Evolutionary conservation across 1,140 invertebrate genomes (phyloP).

Genomic region (Brachionus manjavacas): DNA sequence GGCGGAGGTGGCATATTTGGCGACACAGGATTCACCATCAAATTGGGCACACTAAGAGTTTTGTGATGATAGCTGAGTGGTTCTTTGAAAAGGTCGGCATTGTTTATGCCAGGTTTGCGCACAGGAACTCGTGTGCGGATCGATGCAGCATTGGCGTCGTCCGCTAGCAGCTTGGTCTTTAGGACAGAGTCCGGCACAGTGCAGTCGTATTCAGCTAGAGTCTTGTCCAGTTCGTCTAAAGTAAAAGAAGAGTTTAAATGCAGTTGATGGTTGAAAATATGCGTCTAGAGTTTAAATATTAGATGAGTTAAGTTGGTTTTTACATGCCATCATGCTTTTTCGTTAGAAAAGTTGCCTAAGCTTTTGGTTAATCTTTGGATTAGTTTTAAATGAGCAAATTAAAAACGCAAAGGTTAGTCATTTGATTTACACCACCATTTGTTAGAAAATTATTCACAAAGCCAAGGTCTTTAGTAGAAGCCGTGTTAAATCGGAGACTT

Average conservation of each 20-base stretch:
- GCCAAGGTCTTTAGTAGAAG: background rate
- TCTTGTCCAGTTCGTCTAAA: conserved; percentile 26
- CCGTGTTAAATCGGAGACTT: background rate
- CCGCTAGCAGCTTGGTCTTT: background rate
- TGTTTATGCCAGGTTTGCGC: conserved; percentile 19
- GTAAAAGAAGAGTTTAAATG: background rate
- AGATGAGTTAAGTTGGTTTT: background rate
- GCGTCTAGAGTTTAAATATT: conserved; percentile 8
- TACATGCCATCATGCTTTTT: conserved; percentile 29
- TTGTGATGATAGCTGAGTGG: background rate
- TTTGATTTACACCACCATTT: background rate
- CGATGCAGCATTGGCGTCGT: conserved; percentile 23
- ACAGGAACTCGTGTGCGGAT: conserved; percentile 30
- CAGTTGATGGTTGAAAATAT: background rate
- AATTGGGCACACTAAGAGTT: conserved; percentile 1
- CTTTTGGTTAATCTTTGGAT: conserved; percentile 21
- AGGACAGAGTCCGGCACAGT: background rate
- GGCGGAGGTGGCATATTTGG: conserved; percentile 10
- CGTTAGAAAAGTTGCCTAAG: background rate
- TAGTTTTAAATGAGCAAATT: conserved; percentile 7
- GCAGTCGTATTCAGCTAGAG: conserved; percentile 27
- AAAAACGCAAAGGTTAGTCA: conserved; percentile 6
- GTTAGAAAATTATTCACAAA: background rate
- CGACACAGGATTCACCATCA: background rate
- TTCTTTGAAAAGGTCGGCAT: background rate